A percentile compares a stretch with the other conserved stretches of the same genome.
phyloP scores from a whole-genome alignment of 2,797 vertebrate genomes.

The Pelodytes ibericus region DNA sequence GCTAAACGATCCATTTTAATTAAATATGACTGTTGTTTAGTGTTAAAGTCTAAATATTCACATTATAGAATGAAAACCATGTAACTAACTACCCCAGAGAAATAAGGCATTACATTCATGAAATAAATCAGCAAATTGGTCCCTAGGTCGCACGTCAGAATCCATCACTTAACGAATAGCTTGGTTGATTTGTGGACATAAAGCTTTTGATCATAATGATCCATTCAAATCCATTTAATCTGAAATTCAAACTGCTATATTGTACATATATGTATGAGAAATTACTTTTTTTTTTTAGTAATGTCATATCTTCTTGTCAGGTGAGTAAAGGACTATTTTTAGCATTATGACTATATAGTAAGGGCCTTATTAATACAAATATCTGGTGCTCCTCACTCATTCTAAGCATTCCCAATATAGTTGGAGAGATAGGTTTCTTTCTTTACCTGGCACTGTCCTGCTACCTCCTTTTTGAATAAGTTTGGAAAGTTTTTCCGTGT shows the following conservation, averaged over 20 bases:
- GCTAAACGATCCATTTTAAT: conserved; percentile 21
- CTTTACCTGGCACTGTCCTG: no score
- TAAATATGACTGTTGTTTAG: conserved; percentile 7
- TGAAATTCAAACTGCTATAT: not conserved
- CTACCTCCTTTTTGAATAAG: no score
- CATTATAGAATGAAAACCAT: conserved; percentile 23
- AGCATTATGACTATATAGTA: no score
- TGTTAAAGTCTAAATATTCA: not conserved
- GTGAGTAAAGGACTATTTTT: no score
- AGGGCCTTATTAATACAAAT: no score
- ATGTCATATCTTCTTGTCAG: no score
- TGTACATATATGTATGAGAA: not conserved
- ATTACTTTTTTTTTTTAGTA: no score
- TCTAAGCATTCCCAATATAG: no score
- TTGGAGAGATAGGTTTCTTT: no score
- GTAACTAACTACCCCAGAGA: conserved; percentile 23
- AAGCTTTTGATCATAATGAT: not conserved
- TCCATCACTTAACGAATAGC: conserved; percentile 9
- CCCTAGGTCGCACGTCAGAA: conserved; percentile 4
- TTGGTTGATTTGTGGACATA: not conserved
- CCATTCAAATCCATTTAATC: not conserved
- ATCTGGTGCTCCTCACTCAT: no score
- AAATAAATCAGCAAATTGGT: conserved; percentile 32
- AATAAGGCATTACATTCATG: conserved; percentile 14
- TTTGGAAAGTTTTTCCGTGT: no score